These are phyloP conservation scores for Dolichoris vasculosae DNA, from an alignment of 1,140 invertebrate species.

Conservation along the genomic window DNA sequence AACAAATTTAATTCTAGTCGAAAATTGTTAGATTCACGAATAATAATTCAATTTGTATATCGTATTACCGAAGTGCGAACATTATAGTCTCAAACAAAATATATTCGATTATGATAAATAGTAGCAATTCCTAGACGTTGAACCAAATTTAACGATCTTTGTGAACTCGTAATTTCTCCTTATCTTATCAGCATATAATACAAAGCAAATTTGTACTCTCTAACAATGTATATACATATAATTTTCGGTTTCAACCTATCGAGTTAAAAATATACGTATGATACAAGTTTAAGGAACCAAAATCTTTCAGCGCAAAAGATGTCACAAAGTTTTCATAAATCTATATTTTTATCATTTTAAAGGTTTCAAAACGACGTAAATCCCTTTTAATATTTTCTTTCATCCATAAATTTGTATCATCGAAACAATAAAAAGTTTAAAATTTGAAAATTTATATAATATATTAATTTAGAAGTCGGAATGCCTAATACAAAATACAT, in stretches of 20 bases:
- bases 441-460: background rate
- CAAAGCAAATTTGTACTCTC: constrained; percentile 24
- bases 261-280: background rate
- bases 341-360: background rate
- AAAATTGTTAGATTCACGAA: background rate
- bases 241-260: background rate
- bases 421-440: background rate
- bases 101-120: background rate
- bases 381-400: background rate
- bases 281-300: background rate
- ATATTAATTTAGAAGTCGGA: too few species aligned
- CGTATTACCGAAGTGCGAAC: background rate
- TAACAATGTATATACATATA: background rate
- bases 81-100: background rate
- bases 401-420: background rate
- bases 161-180: constrained; percentile 31
- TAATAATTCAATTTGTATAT: background rate
- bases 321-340: background rate
- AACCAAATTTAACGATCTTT: constrained; percentile 13
- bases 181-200: constrained; percentile 34
- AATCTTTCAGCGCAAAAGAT: background rate
- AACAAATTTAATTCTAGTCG: too few species aligned
- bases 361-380: background rate
- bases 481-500: too few species aligned
- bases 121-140: background rate